Evolutionary conservation across 2,888 invertebrate genomes (phyloP).

Genomic region (Plusia festucae): DNA sequence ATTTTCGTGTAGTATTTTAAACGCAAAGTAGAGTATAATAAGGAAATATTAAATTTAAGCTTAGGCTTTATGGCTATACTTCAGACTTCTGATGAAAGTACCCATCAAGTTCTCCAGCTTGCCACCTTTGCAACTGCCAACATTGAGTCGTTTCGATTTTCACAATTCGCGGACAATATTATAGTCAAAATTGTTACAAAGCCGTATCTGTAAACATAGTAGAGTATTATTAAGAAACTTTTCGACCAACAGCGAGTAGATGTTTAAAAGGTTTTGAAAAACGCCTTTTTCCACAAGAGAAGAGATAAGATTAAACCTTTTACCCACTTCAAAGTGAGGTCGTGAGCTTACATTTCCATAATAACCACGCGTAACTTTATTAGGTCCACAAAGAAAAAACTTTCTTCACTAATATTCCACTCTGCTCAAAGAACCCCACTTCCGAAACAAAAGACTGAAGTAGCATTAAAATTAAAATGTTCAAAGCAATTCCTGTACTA

Average conservation of each 20-base stretch:
- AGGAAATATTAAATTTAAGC: no score
- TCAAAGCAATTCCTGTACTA: constrained; percentile 75
- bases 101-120: no score
- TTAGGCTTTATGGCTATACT: no score
- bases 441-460: constrained; percentile 43
- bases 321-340: constrained; percentile 3
- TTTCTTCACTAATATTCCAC: not conserved
- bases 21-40: no score
- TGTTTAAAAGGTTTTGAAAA: not conserved
- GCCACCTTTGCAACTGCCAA: no score
- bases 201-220: not conserved
- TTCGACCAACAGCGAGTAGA: not conserved
- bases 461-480: constrained; percentile 73
- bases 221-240: not conserved
- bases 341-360: constrained; percentile 1
- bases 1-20: no score
- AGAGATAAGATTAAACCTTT: constrained; percentile 3
- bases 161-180: not conserved
- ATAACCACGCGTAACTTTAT: constrained; percentile 1
- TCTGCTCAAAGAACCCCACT: constrained; percentile 23
- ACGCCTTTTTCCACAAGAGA: not conserved
- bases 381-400: not conserved
- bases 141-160: no score
- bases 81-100: no score
- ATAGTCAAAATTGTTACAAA: not conserved